A percentile compares a stretch with the other conserved stretches of the same genome.
These are phyloP conservation scores for Coptodon bakossiorum DNA, from an alignment of 2,113 vertebrate genomes.

Conservation along the genomic window DNA sequence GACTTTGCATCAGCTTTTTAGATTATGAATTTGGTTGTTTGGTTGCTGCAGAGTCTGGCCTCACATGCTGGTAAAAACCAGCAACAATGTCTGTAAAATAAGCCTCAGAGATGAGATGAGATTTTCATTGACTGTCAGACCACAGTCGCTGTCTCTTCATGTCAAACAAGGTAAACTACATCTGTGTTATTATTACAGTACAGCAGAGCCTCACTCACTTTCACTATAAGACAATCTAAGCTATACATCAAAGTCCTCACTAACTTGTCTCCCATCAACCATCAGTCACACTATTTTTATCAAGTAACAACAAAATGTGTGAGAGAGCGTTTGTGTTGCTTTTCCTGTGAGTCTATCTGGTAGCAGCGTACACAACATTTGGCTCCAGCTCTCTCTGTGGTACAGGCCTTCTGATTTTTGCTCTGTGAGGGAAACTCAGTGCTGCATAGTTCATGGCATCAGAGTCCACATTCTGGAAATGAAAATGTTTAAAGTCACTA, in stretches of 20 bases:
- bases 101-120: fast-evolving
- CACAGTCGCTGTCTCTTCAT: fast-evolving
- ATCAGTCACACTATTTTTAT: not conserved
- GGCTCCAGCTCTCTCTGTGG: not conserved
- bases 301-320: not conserved
- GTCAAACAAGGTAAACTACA: fast-evolving
- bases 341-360: not conserved
- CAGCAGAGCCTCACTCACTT: not conserved
- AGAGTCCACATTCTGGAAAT: not conserved
- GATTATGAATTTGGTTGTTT: no score
- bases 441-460: not conserved
- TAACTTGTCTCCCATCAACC: fast-evolving
- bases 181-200: fast-evolving
- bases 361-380: not conserved
- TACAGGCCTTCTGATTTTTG: fast-evolving
- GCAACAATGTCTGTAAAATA: fast-evolving
- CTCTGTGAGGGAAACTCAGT: not conserved
- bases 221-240: fast-evolving
- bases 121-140: not conserved
- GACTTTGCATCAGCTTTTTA: no score
- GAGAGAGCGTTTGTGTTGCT: fast-evolving
- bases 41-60: not conserved
- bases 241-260: not conserved
- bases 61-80: fast-evolving
- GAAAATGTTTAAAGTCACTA: not conserved